Conservation (phyloP, 1,140 invertebrate species). For the Cataglyphis hispanica region DNA sequence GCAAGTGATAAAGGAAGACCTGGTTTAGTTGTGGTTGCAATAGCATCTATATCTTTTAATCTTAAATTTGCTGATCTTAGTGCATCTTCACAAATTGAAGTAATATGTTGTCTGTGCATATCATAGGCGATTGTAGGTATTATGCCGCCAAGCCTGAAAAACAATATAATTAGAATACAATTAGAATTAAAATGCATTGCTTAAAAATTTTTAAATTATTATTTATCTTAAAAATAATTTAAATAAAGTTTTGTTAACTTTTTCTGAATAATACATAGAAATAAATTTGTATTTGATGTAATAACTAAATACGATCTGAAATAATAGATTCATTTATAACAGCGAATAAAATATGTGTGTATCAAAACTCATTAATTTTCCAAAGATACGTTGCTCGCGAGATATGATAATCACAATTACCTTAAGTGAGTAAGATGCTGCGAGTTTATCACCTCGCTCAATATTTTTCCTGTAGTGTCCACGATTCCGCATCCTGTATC, state of each 20-base stretch:
- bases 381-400: background rate
- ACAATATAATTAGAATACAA: constrained; percentile 65
- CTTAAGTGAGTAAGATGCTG: constrained; percentile 92
- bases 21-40: constrained; percentile 96
- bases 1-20: constrained; percentile 93
- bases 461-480: constrained; percentile 89
- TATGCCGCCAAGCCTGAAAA: constrained; percentile 94
- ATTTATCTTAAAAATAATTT: background rate
- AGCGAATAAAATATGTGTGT: background rate
- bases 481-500: constrained; percentile 98
- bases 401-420: constrained; percentile 83
- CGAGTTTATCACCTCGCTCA: constrained; percentile 93
- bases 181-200: constrained; percentile 12
- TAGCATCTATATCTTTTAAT: constrained; percentile 93
- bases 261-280: background rate
- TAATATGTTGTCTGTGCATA: constrained; percentile 94
- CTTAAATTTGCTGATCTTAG: constrained; percentile 89
- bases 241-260: background rate
- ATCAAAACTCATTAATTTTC: background rate
- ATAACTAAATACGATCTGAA: background rate
- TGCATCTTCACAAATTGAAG: constrained; percentile 90
- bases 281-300: constrained; percentile 21
- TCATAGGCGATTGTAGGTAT: constrained; percentile 94
- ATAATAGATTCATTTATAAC: background rate
- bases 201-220: constrained; percentile 13